Evolutionary conservation across 2,113 vertebrate species (phyloP).

Genomic region (Egretta garzetta): DNA sequence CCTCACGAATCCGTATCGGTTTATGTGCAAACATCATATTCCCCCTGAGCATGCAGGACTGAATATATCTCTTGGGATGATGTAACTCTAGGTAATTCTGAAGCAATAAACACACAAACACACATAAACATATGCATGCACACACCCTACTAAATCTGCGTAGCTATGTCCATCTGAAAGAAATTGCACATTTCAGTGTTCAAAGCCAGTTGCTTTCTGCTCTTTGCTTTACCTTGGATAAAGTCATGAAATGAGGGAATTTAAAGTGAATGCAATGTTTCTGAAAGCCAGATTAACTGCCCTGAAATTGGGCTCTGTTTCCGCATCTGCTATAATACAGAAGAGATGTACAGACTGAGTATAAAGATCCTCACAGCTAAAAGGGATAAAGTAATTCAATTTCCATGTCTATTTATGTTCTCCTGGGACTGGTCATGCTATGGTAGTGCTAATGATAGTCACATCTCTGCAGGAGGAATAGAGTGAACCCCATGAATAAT

Average conservation of each 20-base stretch:
- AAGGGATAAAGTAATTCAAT: constrained; percentile 48
- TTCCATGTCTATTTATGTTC: neutral
- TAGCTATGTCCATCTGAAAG: neutral
- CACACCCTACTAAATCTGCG: constrained; percentile 43
- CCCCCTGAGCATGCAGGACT: neutral
- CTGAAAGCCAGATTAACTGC: constrained; percentile 40
- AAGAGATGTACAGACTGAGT: neutral
- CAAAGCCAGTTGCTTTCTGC: neutral
- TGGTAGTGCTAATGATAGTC: neutral
- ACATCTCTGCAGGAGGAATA: neutral
- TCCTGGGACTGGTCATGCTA: neutral
- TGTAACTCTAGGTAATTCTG: constrained; percentile 39
- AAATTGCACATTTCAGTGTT: constrained; percentile 12
- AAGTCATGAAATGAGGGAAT: constrained; percentile 48
- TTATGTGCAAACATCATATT: constrained; percentile 55
- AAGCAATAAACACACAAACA: constrained; percentile 46
- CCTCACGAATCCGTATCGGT: constrained; percentile 24
- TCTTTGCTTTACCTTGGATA: constrained; percentile 31
- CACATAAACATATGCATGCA: constrained; percentile 48
- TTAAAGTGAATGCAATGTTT: constrained; percentile 29
- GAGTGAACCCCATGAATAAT: neutral
- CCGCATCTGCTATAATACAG: neutral
- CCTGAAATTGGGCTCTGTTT: constrained; percentile 3
- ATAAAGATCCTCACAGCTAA: neutral
- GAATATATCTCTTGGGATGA: constrained; percentile 45